Evolutionary conservation across 1,140 invertebrate species (phyloP).

Genomic region (Ditylenchus dipsaci): DNA sequence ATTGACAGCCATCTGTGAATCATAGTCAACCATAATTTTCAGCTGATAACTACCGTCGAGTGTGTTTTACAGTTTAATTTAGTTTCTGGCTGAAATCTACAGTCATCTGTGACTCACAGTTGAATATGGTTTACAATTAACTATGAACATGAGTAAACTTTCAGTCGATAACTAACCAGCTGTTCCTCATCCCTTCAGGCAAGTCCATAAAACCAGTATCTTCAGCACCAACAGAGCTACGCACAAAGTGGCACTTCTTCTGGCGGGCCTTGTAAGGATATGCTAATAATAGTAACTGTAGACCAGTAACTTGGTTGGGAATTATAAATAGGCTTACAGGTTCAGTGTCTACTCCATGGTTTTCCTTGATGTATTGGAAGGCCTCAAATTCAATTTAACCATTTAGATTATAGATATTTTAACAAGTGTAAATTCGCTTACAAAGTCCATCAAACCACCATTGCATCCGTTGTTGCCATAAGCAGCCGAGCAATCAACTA

Average conservation of each 20-base stretch:
- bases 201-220: conserved; percentile 78
- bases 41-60: too few species aligned
- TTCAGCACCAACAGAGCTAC: conserved; percentile 71
- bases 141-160: too few species aligned
- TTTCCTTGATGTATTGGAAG: conserved; percentile 79
- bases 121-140: too few species aligned
- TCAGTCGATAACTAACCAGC: conserved; percentile 57
- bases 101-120: too few species aligned
- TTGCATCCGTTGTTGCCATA: conserved; percentile 93
- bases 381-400: conserved; percentile 52
- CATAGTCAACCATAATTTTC: too few species aligned
- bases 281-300: conserved; percentile 26
- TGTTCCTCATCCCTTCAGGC: conserved; percentile 65
- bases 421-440: conserved; percentile 63
- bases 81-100: too few species aligned
- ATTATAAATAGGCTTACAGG: conserved; percentile 47
- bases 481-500: conserved; percentile 82
- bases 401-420: too few species aligned
- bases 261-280: conserved; percentile 76
- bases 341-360: conserved; percentile 86
- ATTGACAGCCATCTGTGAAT: too few species aligned
- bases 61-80: too few species aligned
- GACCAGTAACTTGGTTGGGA: too few species aligned
- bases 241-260: conserved; percentile 68
- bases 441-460: conserved; percentile 45